Base-by-base conservation (phyloP, 2,888 invertebrate species). In the Trissolcus brochymenae region DNA sequence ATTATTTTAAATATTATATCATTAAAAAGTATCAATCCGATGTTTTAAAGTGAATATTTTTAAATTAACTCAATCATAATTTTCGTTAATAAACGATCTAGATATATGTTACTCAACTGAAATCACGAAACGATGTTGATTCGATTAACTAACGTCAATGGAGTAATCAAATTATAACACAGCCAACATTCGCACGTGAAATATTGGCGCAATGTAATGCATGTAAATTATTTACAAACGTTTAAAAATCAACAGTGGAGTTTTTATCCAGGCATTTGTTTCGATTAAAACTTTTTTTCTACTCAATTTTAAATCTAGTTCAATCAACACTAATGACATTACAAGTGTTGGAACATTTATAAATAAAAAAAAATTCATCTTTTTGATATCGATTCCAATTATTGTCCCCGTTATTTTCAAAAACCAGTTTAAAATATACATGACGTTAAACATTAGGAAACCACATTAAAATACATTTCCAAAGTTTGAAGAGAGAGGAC, bases 401-500 rank as follows among this genome's bases (percentile, higher is more conserved):
- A 4, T 46, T 46, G 25, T 55, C 50, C 43, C 51, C 61, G 43
- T 62, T 71, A n/a, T 51, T n/a, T 19, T 62, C 51, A 56, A 60
- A 72, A 66, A 9, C 9, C 35, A 11, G 35, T 9, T 11, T 11
- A 35, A 11, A 35, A 35, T 35, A 35, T 11, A 35, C 7, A 11
- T 35, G 9, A 11, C 9, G 11, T 35, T 35, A 35, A 35, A 46
- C 35, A 56, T 62, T 16, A 43, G 46, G 16, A 62, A 74, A 67
- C 56, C 55, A 62, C 35, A 9, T 67, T 57, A 62, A 67, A 62
- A 74, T 51, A 54, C 57, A 35, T 55, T 73, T 60, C 13, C 29
- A 55, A 54, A 72, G 55, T 73, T 60, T 9, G 13, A 16, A 56
- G 53, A 54, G 35, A 35, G 11, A 35, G 25, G 4, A 35, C 54